Evolutionary conservation across 2,797 vertebrate species (phyloP).

Genomic region (Rhyacichthys aspro): DNA sequence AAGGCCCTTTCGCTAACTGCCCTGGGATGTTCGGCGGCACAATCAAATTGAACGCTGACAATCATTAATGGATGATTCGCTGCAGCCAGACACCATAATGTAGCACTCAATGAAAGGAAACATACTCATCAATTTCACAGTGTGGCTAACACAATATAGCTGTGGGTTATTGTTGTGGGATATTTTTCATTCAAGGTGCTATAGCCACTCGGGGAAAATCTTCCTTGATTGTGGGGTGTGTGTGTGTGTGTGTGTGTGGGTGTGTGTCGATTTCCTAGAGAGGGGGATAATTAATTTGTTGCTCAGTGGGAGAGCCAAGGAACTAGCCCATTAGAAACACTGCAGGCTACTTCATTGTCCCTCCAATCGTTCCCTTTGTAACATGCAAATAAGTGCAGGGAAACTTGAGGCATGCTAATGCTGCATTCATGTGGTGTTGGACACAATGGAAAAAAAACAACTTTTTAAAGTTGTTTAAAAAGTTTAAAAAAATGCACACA

Average conservation of each 20-base stretch:
- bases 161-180: constrained; percentile 74
- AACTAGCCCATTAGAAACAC: constrained; percentile 74
- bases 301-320: constrained; percentile 66
- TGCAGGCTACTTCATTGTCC: constrained; percentile 72
- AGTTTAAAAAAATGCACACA: constrained; percentile 21
- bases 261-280: constrained; percentile 63
- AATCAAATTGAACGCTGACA: constrained; percentile 80
- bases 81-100: constrained; percentile 73
- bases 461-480: too few relatives aligned
- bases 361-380: constrained; percentile 50
- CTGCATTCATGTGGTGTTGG: constrained; percentile 42
- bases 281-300: constrained; percentile 80
- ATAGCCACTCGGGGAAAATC: constrained; percentile 57
- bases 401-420: constrained; percentile 43
- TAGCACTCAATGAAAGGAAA: constrained; percentile 78
- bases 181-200: constrained; percentile 80
- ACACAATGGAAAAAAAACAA: constrained; percentile 28
- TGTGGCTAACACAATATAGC: constrained; percentile 79
- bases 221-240: constrained; percentile 42
- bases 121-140: constrained; percentile 81
- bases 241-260: constrained; percentile 42
- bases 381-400: constrained; percentile 55
- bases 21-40: constrained; percentile 69
- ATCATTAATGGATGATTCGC: constrained; percentile 79
- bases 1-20: constrained; percentile 69